phyloP scores from a whole-genome alignment of 2,113 vertebrate genomes.

The Pterocles orientalis region DNA sequence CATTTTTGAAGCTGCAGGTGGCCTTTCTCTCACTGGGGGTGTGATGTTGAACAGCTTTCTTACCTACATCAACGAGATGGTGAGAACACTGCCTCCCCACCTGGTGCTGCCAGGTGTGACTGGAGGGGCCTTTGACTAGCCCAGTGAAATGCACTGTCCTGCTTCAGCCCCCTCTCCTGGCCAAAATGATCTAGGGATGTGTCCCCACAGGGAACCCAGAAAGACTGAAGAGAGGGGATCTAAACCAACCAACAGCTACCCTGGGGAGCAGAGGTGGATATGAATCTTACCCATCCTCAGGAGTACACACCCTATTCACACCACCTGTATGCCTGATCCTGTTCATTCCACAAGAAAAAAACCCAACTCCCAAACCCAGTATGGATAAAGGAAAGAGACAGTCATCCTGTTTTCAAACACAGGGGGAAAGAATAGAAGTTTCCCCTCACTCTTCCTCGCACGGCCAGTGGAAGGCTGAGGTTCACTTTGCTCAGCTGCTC shows the following conservation, averaged over 20 bases:
- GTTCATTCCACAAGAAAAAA: neutral
- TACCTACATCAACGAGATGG: neutral
- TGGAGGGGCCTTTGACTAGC: fast-evolving
- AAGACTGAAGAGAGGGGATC: fast-evolving
- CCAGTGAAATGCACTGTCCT: neutral
- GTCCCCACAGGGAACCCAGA: neutral
- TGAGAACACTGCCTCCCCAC: neutral
- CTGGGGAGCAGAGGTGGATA: neutral
- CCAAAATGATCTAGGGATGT: fast-evolving
- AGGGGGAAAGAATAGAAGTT: neutral
- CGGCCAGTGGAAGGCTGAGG: neutral
- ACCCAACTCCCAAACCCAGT: too few species aligned
- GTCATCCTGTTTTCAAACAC: neutral
- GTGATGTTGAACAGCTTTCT: neutral
- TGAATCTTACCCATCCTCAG: neutral
- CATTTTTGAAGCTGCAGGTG: neutral
- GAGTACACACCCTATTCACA: neutral
- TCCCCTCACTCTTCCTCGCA: neutral
- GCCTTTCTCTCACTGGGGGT: neutral
- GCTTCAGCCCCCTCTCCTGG: neutral
- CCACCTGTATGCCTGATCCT: neutral
- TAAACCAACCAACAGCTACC: neutral
- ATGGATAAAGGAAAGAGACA: neutral
- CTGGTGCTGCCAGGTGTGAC: fast-evolving
- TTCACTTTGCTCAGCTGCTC: neutral